Base-by-base conservation (phyloP, 2,888 invertebrate genomes). In the Melinopterus prodromus region DNA sequence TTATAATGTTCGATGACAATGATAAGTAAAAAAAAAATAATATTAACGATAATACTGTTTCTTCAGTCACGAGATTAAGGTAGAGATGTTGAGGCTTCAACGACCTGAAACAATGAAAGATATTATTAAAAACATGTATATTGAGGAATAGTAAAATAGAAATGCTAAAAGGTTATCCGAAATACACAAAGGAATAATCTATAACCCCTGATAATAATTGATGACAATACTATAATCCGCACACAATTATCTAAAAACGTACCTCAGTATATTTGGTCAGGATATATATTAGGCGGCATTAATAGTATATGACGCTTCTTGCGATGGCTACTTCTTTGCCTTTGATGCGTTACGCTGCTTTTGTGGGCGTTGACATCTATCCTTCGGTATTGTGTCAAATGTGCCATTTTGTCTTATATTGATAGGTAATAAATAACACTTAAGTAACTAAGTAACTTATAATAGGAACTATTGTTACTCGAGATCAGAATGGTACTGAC, bases 1-100 rank as follows among this genome's bases (percentile, higher is more conserved):
- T 53, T 53, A 53, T 53, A 53, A 12, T 53, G 53, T 53, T 9
- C 12, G 53, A 53, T 53, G 53, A 53, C 12, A 53, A 53, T 53
- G 7, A 53, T 53, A 53, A 53, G 12, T 53, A 9, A 53, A 53
- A 53, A 53, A 53, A 3, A 53, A 53, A 53, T 53, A 53, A 53
- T 53, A 53, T 53, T 53, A 53, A 53, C 53, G 53, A 53, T 53
- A 53, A 53, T 53, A 53, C 53, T 53, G 53, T 53, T 53, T 53
- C 53, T 53, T 53, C 53, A 53, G 53, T 53, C 53, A 53, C 53
- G 53, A 53, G 53, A 53, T 53, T 53, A 4, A 12, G 53, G 9
- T 53, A 9, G 53, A 53, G 53, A 53, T 53, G 53, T 53, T 53
- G 53, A 53, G 53, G 53, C 5, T 12, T 53, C 7, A 53, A 9